A percentile compares a stretch with the other conserved stretches of the same genome.
Evolutionary conservation across 2,888 invertebrate species (phyloP).

Genomic region (Anarsia innoxiella): DNA sequence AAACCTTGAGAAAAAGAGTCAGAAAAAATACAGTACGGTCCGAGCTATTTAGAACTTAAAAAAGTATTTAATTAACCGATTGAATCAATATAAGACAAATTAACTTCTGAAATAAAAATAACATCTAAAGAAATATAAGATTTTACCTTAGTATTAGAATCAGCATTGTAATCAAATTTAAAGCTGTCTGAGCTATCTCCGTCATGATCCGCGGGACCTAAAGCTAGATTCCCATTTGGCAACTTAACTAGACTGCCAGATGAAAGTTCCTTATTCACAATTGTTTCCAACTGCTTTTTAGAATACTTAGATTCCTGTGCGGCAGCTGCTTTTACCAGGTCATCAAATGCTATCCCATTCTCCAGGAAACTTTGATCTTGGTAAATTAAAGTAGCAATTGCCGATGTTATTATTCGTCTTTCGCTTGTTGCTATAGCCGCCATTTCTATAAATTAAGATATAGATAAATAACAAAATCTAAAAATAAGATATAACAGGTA

Average conservation of each 20-base stretch:
- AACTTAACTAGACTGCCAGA: slow-evolving; percentile 80
- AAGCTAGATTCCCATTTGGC: slow-evolving; percentile 80
- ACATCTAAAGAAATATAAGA: no score
- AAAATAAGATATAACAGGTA: no score
- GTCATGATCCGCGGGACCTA: slow-evolving; percentile 78
- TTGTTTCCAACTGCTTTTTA: slow-evolving; percentile 77
- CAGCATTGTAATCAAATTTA: slow-evolving; percentile 59
- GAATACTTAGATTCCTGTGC: slow-evolving; percentile 79
- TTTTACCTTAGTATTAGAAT: slow-evolving; percentile 63
- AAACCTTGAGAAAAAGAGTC: no score
- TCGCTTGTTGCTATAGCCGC: slow-evolving; percentile 57
- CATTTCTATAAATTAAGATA: slow-evolving; percentile 61
- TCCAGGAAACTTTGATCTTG: slow-evolving; percentile 82
- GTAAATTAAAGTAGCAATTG: slow-evolving; percentile 81
- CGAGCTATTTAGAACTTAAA: no score
- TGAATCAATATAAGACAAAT: no score
- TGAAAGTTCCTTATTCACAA: slow-evolving; percentile 81
- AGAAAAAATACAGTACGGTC: no score
- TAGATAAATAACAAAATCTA: no score
- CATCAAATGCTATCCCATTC: slow-evolving; percentile 81
- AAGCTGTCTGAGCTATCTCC: slow-evolving; percentile 71
- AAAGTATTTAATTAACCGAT: no score
- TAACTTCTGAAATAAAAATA: no score
- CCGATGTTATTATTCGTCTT: slow-evolving; percentile 77
- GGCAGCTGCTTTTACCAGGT: slow-evolving; percentile 78